Base-by-base conservation (phyloP, 2,113 vertebrate genomes). In the Casuarius casuarius region DNA sequence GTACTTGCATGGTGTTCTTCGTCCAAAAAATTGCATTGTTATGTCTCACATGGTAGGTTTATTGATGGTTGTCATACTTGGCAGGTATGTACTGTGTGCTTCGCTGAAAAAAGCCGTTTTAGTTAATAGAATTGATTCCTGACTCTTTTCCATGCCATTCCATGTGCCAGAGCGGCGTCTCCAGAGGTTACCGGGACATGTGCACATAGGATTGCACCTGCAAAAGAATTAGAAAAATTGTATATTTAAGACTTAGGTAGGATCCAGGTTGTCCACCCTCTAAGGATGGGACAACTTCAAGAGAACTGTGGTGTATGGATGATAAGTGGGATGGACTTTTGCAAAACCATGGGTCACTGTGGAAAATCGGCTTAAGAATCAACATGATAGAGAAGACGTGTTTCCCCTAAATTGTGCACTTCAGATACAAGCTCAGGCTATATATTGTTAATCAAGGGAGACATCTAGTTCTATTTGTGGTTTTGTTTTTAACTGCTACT, bases 401-500 rank as follows among this genome's bases (percentile, higher is more conserved):
- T 85, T 76, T 77, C 59, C 1, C 0, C 19, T 5, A 26, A n/a
- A 48, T 51, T 67, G 9, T 54, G 7, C 56, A n/a, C 31, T 65
- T 71, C 12, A 9, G 16, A 48, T 76, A 48, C 6, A n/a, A 61
- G 13, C 6, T 52, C 71, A 49, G 16, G 51, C 13, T 21, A 22
- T 38, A 19, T 56, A 29, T 28, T 56, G 35, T 42, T 70, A 84
- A 58, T 62, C 44, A 52, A 63, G 68, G 78, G 18, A 68, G 6
- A 59, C 15, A 59, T 42, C 11, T 76, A 59, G 29, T 66, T 79
- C 38, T 85, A 67, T 73, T 5, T 68, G 71, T 84, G 67, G 12
- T 89, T 84, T 84, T 83, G 9, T 7, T 66, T 82, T 83, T 86
- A 73, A 73, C 9, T 87, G 74, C 35, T 65, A 48, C 46, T 51